Evolutionary conservation across 2,888 invertebrate species (phyloP), one percentile per base, ranked within the genome.

Genomic region (Hydrotaea diabolus): DNA sequence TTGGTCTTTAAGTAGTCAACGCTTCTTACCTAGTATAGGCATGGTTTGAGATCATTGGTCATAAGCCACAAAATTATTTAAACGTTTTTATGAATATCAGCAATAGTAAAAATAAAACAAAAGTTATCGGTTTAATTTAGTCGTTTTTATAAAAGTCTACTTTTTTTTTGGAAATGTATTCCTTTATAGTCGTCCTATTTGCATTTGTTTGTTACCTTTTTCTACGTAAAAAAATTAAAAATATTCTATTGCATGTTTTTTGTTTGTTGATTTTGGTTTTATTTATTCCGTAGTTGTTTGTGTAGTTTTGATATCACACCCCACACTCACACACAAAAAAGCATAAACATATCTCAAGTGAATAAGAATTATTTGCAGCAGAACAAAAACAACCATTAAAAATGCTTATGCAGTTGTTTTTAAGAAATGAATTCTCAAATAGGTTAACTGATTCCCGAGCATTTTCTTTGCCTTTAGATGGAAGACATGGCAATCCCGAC

Each of bases 1-100:
- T 49, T 39, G 4, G 4, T n/a, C 49, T 49, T 4, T 49, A 69
- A 69, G 23, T n/a, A 43, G 36, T n/a, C 5, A n/a, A 31, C 15
- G 31, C 31, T 49, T 49, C 13, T 49, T 49, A 49, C 3, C 13
- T 49, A 49, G 49, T 49, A 2, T 11, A 39, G 13, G 7, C 39
- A 39, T 39, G 39, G 39, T 31, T 31, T 2, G n/a, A 11, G 3
- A 62, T 62, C 31, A n/a, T 62, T 26, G 46, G 69, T 49, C 4
- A 69, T 21, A 46, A 69, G 69, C 69, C 69, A 69, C 69, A 39
- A 69, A 36, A 43, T 49, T 49, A 69, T 15, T 64, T 26, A 9
- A 13, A 39, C 31, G 31, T 4, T 26, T 64, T 66, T 5, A 31
- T 21, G 11, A 64, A 64, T 4, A 64, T 26, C 21, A 64, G 31